phyloP scores from a whole-genome alignment of 2,797 vertebrate species.

The Acipenser ruthenus region DNA sequence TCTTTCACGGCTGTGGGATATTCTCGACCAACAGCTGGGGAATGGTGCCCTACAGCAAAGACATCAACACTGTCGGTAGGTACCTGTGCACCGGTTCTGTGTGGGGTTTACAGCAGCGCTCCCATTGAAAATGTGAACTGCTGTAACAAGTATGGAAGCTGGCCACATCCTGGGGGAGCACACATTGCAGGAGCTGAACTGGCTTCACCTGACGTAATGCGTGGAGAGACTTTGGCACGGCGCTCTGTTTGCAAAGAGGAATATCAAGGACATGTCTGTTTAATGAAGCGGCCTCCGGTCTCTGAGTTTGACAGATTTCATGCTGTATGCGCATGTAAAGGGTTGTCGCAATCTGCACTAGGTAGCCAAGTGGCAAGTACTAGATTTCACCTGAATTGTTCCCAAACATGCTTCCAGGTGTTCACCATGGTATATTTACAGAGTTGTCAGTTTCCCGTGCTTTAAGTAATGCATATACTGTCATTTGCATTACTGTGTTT shows the following conservation, averaged over 20 bases:
- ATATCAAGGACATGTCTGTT: too few species aligned
- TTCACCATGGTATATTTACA: too few species aligned
- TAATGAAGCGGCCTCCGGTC: too few species aligned
- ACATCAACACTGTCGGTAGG: conserved; percentile 86
- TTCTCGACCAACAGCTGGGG: conserved; percentile 83
- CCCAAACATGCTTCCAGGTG: too few species aligned
- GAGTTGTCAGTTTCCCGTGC: too few species aligned
- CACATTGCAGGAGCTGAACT: neutral
- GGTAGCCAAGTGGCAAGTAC: too few species aligned
- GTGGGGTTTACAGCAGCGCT: neutral
- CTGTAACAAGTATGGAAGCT: neutral
- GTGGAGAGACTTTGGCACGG: neutral
- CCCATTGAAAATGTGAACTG: neutral
- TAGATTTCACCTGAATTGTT: too few species aligned
- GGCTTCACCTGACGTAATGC: neutral
- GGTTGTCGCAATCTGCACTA: too few species aligned
- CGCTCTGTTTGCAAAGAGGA: neutral
- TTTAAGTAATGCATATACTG: too few species aligned
- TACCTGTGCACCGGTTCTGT: conserved; percentile 11
- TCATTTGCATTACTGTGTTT: too few species aligned
- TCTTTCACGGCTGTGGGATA: conserved; percentile 87
- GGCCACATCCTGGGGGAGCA: neutral
- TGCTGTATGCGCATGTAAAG: too few species aligned
- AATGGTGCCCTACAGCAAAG: conserved; percentile 79
- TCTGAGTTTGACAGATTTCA: too few species aligned